phyloP scores from a whole-genome alignment of 37 sponge, comb jelly and placozoan genomes.

The Crambe crambe region DNA sequence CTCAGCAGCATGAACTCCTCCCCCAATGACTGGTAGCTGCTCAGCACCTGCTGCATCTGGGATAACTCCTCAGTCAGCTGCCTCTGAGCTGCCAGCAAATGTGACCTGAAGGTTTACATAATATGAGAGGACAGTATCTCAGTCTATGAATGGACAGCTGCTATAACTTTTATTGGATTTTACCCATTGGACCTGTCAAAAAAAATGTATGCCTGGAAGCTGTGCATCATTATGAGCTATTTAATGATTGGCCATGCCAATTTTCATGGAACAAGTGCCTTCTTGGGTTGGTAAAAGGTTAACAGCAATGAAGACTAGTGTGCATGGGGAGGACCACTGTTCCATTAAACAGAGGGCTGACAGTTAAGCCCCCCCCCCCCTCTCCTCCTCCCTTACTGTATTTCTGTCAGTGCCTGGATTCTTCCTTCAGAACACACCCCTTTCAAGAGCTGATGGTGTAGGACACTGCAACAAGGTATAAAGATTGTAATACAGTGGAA shows the following conservation, averaged over 20 bases:
- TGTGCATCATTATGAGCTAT: not conserved
- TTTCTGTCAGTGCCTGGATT: constrained; percentile 30
- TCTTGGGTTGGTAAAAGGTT: too few species aligned
- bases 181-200: too few species aligned
- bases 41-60: constrained; percentile 27
- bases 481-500: too few species aligned
- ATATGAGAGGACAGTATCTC: not conserved
- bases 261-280: too few species aligned
- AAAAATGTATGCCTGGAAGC: too few species aligned
- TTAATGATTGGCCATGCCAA: not conserved
- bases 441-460: constrained; percentile 42
- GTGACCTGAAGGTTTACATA: constrained; percentile 15
- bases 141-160: too few species aligned
- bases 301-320: too few species aligned
- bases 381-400: constrained; percentile 35
- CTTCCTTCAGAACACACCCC: constrained; percentile 33
- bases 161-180: too few species aligned
- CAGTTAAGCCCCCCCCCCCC: too few species aligned
- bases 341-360: too few species aligned
- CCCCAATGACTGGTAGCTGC: constrained; percentile 56
- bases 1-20: constrained; percentile 46
- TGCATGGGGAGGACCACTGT: too few species aligned
- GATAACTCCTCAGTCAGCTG: constrained; percentile 14
- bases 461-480: constrained; percentile 17
- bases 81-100: constrained; percentile 10